phyloP scores from a whole-genome alignment of 2,888 invertebrate genomes.

The Sthenelais limicola region DNA sequence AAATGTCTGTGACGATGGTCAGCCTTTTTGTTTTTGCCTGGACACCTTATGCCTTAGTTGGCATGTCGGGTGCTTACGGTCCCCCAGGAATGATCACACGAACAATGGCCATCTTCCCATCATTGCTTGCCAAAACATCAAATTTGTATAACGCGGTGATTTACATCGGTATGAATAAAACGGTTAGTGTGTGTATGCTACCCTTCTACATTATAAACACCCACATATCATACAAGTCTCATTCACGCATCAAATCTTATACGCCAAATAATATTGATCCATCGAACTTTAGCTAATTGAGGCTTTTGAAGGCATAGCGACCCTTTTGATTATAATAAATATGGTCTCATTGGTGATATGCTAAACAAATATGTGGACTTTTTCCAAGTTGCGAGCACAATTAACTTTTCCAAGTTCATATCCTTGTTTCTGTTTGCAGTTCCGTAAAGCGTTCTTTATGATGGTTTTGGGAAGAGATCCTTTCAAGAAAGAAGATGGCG shows the following conservation, averaged over 20 bases:
- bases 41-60: constrained; percentile 34
- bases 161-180: constrained; percentile 37
- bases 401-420: no score
- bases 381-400: no score
- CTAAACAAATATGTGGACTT: no score
- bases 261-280: no score
- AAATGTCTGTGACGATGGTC: constrained; percentile 32
- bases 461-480: constrained; percentile 22
- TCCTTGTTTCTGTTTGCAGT: neutral
- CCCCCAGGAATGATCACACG: neutral
- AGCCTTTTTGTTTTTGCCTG: constrained; percentile 24
- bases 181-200: constrained; percentile 6
- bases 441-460: constrained; percentile 22
- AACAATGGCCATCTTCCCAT: neutral
- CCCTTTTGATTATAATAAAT: no score
- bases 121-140: constrained; percentile 36
- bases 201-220: no score
- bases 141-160: constrained; percentile 33
- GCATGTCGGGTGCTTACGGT: constrained; percentile 4
- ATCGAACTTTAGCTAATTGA: no score
- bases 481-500: neutral
- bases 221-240: no score
- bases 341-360: no score
- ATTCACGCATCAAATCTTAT: no score
- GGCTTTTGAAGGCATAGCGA: no score